Percentiles rank a stretch among this genome's conserved stretches.
phyloP scores from a whole-genome alignment of 2,113 vertebrate genomes.

The Cygnus buccinator region DNA sequence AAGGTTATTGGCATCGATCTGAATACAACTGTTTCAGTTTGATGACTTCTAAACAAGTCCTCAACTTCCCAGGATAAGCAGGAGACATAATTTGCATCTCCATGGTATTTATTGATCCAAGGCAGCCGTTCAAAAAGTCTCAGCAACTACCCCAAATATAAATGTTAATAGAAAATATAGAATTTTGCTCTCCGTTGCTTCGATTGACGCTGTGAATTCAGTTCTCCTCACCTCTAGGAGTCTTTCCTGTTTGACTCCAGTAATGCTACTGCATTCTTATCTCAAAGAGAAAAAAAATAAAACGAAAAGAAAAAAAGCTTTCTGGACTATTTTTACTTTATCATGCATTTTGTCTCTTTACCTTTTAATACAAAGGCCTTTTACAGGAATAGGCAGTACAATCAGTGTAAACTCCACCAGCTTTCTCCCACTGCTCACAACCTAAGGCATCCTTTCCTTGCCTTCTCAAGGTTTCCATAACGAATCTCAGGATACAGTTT shows the following conservation, averaged over 20 bases:
- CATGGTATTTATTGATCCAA: neutral
- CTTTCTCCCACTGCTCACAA: neutral
- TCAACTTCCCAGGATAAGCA: neutral
- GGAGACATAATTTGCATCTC: neutral
- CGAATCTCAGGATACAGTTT: neutral
- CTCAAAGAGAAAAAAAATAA: neutral
- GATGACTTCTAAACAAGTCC: neutral
- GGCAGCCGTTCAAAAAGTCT: neutral
- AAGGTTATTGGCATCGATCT: neutral
- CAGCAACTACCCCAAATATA: neutral
- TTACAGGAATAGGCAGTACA: neutral
- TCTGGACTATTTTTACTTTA: neutral
- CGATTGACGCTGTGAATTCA: neutral
- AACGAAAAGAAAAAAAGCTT: neutral
- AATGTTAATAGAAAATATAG: neutral
- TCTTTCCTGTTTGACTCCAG: neutral
- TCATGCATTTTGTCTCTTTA: neutral
- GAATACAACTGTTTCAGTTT: neutral
- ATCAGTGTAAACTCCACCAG: neutral
- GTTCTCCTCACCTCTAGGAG: neutral
- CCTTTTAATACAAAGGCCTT: neutral
- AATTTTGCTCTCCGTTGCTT: neutral
- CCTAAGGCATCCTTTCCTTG: neutral
- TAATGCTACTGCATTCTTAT: neutral
- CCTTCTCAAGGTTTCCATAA: neutral